Evolutionary conservation across 2,797 vertebrate genomes (phyloP), one percentile per base, ranked within the genome.

Genomic region (Poecilia wingei): DNA sequence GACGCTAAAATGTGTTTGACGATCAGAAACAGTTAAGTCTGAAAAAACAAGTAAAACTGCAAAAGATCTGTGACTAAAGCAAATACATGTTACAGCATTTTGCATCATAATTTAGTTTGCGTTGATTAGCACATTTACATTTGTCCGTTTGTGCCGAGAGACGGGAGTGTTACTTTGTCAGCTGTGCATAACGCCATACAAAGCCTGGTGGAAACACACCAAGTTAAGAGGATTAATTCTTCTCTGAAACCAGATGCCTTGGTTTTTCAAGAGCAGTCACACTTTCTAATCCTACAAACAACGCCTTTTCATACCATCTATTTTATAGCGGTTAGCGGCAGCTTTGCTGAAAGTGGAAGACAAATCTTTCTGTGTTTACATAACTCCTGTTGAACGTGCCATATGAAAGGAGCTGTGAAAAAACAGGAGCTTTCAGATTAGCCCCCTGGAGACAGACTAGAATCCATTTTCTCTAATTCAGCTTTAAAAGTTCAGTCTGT

Each of bases 381-480:
- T 59, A 72, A 31, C 46, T 64, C 72, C 74, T 36, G 43, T 51
- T 74, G 31, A 83, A 83, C 80, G 83, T 47, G 36, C 33, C 71
- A 69, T 73, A 75, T 87, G 39, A 72, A 77, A 78, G 76, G 49
- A 84, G 69, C 76, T 68, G 39, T 6, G 33, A 80, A 79, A 80
- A 78, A 53, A 55, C 64, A 85, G 31, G 55, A 81, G 71, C 72
- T 78, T 4, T 46, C n/a, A 80, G 70, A 82, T 84, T 77, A 79
- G 36, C 25, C 59, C 74, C 84, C 72, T 2, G 69, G 51, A 83
- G 73, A n/a, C 8, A 81, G 45, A 74, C 76, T 71, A 13, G 36
- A 88, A 88, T 88, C 81, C 57, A 73, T 88, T 84, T 77, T 61
- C 61, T 84, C 57, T 78, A 74, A 84, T 88, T 85, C 72, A 79